phyloP scores from a whole-genome alignment of 2,888 invertebrate genomes.

The Danaus chrysippus region DNA sequence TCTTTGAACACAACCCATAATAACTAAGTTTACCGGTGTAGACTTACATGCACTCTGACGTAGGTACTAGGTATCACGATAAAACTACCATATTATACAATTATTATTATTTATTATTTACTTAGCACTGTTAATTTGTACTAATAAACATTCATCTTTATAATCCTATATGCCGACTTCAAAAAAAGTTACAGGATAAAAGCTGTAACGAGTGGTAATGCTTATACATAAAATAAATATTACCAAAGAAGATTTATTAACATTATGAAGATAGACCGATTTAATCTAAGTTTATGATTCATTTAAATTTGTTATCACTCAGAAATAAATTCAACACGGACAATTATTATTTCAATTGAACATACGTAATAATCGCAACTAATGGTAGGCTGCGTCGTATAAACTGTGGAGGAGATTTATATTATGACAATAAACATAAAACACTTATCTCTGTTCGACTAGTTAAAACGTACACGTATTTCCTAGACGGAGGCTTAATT shows the following conservation, averaged over 20 bases:
- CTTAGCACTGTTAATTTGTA: slow-evolving; percentile 20
- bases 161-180: too few relatives aligned
- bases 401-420: slow-evolving; percentile 30
- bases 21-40: slow-evolving; percentile 58
- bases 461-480: slow-evolving; percentile 72
- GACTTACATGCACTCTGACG: slow-evolving; percentile 44
- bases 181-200: too few relatives aligned
- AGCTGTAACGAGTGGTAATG: too few relatives aligned
- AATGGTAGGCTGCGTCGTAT: slow-evolving; percentile 18
- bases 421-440: slow-evolving; percentile 26
- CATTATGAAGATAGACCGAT: not conserved
- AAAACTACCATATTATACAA: slow-evolving; percentile 27
- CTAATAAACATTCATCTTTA: too few relatives aligned
- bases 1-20: slow-evolving; percentile 56
- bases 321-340: slow-evolving; percentile 2
- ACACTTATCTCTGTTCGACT: slow-evolving; percentile 43
- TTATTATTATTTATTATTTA: too few relatives aligned
- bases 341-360: slow-evolving; percentile 12
- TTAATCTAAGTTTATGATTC: not conserved
- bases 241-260: too few relatives aligned
- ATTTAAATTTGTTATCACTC: slow-evolving; percentile 8
- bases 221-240: too few relatives aligned
- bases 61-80: slow-evolving; percentile 32
- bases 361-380: slow-evolving; percentile 13
- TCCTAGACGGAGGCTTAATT: slow-evolving; percentile 66